Evolutionary conservation across 1,140 invertebrate species (phyloP).

Genomic region (Drosophila tani): DNA sequence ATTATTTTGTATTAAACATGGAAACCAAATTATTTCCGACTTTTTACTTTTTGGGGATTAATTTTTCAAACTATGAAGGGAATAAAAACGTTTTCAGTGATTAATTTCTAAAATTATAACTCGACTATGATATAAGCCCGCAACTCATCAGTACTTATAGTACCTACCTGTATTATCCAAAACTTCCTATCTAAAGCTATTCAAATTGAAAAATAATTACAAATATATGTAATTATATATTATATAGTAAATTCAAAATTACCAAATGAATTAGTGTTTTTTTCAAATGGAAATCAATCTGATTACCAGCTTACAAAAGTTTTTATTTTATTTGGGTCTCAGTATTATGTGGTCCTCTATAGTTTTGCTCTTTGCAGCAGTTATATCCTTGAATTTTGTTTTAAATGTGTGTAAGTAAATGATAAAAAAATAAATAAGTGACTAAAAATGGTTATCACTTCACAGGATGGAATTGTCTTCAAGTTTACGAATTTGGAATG

Average conservation of each 20-base stretch:
- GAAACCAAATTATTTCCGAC: no score
- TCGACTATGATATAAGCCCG: no score
- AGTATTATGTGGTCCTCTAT: background rate
- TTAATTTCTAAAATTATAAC: no score
- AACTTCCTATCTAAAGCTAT: background rate
- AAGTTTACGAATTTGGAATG: constrained; percentile 23
- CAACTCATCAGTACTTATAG: no score
- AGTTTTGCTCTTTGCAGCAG: background rate
- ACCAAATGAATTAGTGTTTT: background rate
- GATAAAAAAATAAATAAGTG: no score
- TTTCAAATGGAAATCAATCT: background rate
- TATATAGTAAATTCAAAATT: no score
- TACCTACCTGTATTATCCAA: no score
- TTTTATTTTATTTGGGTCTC: background rate
- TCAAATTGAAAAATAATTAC: background rate
- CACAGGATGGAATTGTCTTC: constrained; percentile 6
- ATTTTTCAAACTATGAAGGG: no score
- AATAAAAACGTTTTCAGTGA: no score
- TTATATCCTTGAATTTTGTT: background rate
- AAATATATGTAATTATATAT: no score
- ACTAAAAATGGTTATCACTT: background rate
- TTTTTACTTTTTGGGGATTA: no score
- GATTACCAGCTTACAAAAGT: background rate
- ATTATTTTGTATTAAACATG: no score
- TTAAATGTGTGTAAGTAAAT: background rate